phyloP scores from a whole-genome alignment of 2,113 vertebrate genomes.

The Callipepla squamata region DNA sequence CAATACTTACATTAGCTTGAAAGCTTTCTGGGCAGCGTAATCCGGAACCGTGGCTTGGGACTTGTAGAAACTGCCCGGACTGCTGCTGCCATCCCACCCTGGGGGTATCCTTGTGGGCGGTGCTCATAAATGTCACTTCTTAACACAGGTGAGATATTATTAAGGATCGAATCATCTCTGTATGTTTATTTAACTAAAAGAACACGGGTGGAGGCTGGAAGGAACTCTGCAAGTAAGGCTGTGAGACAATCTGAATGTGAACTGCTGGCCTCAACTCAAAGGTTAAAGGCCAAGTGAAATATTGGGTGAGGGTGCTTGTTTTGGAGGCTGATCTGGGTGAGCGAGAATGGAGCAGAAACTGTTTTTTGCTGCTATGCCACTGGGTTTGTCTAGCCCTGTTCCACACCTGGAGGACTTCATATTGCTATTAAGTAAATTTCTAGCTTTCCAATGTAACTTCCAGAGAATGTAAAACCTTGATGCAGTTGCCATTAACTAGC shows the following conservation, averaged over 20 bases:
- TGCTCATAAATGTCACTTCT: conserved; percentile 60
- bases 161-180: conserved; percentile 72
- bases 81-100: conserved; percentile 54
- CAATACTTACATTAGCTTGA: not conserved
- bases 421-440: not conserved
- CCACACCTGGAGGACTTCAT: not conserved
- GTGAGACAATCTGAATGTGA: not conserved
- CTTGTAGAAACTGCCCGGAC: conserved; percentile 52
- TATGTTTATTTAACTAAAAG: not conserved
- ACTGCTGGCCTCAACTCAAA: not conserved
- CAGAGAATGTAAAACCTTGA: not conserved
- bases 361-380: not conserved
- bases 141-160: conserved; percentile 76
- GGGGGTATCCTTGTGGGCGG: conserved; percentile 55
- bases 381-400: not conserved
- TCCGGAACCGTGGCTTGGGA: not conserved
- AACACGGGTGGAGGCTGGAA: not conserved
- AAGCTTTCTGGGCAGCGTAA: conserved; percentile 50
- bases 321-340: not conserved
- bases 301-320: not conserved
- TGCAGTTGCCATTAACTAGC: not conserved
- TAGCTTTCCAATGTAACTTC: not conserved
- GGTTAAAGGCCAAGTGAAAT: not conserved
- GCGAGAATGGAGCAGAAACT: not conserved
- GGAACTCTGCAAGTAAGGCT: not conserved